A percentile compares a stretch with the other conserved stretches of the same genome.
Evolutionary conservation across 2,888 invertebrate genomes (phyloP).

Genomic region (Eutolmus rufibarbis): DNA sequence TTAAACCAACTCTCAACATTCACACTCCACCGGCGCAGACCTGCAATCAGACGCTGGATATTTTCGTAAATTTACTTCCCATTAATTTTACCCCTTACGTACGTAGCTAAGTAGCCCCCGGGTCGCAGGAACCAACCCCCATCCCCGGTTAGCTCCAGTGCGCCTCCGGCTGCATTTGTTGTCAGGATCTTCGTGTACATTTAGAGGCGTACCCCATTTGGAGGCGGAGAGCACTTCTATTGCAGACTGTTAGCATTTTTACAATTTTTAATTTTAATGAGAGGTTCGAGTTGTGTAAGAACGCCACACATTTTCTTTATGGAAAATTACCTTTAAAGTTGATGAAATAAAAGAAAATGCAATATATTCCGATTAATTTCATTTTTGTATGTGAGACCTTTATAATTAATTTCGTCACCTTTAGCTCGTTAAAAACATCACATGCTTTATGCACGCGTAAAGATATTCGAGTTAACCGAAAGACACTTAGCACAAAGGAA

Average conservation of each 20-base stretch:
- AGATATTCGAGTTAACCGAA: too few species aligned
- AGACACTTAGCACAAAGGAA: too few species aligned
- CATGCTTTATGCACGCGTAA: too few species aligned
- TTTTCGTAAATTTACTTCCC: conserved; percentile 11
- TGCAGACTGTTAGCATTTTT: conserved; percentile 33
- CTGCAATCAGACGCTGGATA: neutral
- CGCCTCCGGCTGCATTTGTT: conserved; percentile 19
- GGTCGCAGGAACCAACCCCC: neutral
- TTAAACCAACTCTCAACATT: conserved; percentile 48
- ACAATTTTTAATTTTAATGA: conserved; percentile 21
- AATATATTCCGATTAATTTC: neutral
- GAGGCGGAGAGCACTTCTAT: conserved; percentile 19
- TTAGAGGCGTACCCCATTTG: conserved; percentile 36
- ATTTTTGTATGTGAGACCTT: neutral
- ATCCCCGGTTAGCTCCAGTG: neutral
- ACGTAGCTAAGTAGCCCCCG: conserved; percentile 11
- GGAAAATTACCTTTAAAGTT: conserved; percentile 22
- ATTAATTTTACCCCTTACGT: conserved; percentile 20
- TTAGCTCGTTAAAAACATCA: too few species aligned
- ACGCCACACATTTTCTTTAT: conserved; percentile 31
- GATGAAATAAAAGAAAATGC: conserved; percentile 7
- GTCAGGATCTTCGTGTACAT: conserved; percentile 33
- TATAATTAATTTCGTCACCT: neutral
- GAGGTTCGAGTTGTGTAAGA: neutral
- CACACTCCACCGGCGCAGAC: conserved; percentile 18